Base-by-base conservation (phyloP, 2,113 vertebrate genomes). In the Patagioenas fasciata region DNA sequence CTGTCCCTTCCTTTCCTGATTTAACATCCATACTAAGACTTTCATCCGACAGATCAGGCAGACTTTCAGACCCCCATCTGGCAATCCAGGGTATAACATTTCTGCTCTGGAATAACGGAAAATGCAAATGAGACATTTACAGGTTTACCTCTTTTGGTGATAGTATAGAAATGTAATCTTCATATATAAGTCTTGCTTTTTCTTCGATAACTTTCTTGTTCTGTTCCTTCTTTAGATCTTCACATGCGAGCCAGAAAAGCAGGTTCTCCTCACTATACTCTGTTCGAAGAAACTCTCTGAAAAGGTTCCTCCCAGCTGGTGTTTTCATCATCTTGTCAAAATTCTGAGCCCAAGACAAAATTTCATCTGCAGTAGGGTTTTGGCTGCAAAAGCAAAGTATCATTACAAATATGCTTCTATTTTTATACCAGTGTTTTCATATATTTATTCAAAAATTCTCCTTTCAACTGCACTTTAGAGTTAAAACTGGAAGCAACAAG, bases 251-350 rank as follows among this genome's bases (percentile, higher is more conserved):
- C 99, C 99, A 99, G 98, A 99, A 99, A 91, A 99, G 98, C 75
- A 99, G 98, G 97, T 99, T 99, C 97, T 99, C 99, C 95, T 99
- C 99, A 26, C 99, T 99, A 96, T 99, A 99, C 95, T 99, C 99
- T 0, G 99, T 99, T 91, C 99, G 98, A 91, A 99, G 98, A 97
- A 99, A 99, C 96, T 99, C 99, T 84, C 98, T 96, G 97, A 99
- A 99, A 90, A 99, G 95, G 89, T 99, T 99, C 94, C 99, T 98
- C 80, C 99, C 99, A 69, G 99, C 99, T 73, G 98, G 93, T 48
- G 99, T 98, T 96, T 98, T 99, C 99, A 99, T 99, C 99, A 99
- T 98, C 98, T 99, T 98, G 98, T 99, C 99, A 95, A 99, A 99
- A 98, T 99, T 99, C 81, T 99, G 99, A 51, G 99, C 98, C 99